A percentile compares a stretch with the other conserved stretches of the same genome.
Evolutionary conservation across 1,140 invertebrate species (phyloP).

Genomic region (Rhagoletis pomonella): DNA sequence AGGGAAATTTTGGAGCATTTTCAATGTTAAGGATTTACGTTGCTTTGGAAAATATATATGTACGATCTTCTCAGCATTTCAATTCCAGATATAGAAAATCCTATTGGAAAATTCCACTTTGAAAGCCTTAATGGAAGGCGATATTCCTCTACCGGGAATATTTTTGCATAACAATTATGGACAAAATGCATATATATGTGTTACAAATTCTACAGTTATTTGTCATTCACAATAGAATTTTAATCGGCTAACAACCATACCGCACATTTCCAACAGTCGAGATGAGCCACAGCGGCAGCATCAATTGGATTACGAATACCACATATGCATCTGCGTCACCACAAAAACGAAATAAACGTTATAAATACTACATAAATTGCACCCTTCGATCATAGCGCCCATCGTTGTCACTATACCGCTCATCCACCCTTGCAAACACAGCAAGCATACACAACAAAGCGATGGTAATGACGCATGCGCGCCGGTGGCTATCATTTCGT

Average conservation of each 20-base stretch:
- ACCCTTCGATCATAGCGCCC: conserved; percentile 1
- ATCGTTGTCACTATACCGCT: neutral
- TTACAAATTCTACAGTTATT: too few species aligned
- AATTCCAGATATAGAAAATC: too few species aligned
- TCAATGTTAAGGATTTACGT: too few species aligned
- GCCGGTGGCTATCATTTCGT: conserved; percentile 36
- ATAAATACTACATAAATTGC: neutral
- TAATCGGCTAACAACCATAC: too few species aligned
- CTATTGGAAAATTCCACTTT: too few species aligned
- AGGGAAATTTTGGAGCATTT: too few species aligned
- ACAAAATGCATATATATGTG: neutral
- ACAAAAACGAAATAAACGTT: conserved; percentile 31
- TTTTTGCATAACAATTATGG: neutral
- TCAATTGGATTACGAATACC: conserved; percentile 1
- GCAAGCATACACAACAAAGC: neutral
- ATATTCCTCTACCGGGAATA: too few species aligned
- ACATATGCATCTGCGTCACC: conserved; percentile 20
- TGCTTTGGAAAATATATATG: too few species aligned
- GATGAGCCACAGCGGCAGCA: neutral
- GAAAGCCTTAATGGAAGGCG: too few species aligned
- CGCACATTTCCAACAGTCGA: conserved; percentile 16
- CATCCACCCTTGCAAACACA: neutral
- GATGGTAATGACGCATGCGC: conserved; percentile 35
- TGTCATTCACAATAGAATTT: too few species aligned
- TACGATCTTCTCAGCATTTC: too few species aligned